A percentile compares a stretch with the other conserved stretches of the same genome.
These are phyloP conservation scores for Pteronotus mesoamericanus DNA, from an alignment of 2,797 vertebrate genomes.

Conservation along the genomic window DNA sequence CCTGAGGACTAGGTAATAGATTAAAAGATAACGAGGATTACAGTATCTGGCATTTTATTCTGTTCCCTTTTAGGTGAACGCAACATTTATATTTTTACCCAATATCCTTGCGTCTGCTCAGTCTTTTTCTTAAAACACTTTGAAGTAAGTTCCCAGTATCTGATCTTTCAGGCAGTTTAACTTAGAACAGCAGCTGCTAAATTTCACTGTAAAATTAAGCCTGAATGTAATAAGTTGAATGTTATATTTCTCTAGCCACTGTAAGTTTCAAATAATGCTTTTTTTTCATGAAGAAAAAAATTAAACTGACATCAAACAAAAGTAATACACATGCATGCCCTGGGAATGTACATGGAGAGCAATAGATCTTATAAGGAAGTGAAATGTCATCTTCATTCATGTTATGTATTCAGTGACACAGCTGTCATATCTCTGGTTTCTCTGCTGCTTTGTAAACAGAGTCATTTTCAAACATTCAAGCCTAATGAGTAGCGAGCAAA, in stretches of 20 bases:
- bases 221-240: background rate
- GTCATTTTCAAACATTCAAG: conserved; percentile 5
- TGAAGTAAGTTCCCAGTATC: background rate
- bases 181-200: background rate
- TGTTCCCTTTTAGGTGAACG: background rate
- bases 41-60: background rate
- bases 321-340: background rate
- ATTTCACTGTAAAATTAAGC: background rate
- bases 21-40: background rate
- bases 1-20: background rate
- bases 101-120: background rate
- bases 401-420: background rate
- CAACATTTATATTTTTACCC: background rate
- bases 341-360: background rate
- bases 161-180: background rate
- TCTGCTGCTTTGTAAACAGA: background rate
- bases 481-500: background rate
- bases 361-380: background rate
- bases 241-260: background rate
- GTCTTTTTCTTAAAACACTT: background rate
- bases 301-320: background rate
- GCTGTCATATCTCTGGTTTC: background rate
- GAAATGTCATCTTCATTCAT: background rate
- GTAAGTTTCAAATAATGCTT: background rate
- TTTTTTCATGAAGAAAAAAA: conserved; percentile 4